A percentile compares a stretch with the other conserved stretches of the same genome.
Evolutionary conservation across 2,113 vertebrate species (phyloP).

Genomic region (Cricetomys ansorgei): DNA sequence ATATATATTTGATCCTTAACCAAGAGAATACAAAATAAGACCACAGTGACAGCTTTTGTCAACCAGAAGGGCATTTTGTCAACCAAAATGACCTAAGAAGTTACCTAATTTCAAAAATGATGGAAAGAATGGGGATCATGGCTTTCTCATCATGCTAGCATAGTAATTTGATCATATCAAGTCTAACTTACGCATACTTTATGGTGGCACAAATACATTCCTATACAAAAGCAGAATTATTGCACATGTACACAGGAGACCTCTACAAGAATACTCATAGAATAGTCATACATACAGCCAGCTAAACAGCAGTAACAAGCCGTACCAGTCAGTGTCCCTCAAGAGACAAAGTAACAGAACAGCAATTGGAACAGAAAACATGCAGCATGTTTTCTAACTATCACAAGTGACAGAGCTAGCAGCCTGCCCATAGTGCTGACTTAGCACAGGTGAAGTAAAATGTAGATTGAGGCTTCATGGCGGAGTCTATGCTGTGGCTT

Average conservation of each 20-base stretch:
- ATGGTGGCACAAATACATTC: neutral
- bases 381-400: neutral
- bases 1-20: neutral
- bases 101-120: neutral
- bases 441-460: neutral
- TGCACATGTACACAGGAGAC: neutral
- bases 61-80: neutral
- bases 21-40: neutral
- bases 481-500: neutral
- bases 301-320: neutral
- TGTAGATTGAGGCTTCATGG: neutral
- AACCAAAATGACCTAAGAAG: neutral
- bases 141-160: neutral
- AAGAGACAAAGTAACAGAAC: neutral
- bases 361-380: neutral
- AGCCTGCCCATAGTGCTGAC: neutral
- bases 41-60: neutral
- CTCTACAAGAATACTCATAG: neutral
- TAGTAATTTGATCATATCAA: neutral
- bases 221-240: neutral
- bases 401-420: neutral
- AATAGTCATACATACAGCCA: neutral
- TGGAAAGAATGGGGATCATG: neutral
- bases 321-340: neutral
- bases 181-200: neutral